phyloP scores from a whole-genome alignment of 92 coral and sea anemone species.

The Muricea muricata region DNA sequence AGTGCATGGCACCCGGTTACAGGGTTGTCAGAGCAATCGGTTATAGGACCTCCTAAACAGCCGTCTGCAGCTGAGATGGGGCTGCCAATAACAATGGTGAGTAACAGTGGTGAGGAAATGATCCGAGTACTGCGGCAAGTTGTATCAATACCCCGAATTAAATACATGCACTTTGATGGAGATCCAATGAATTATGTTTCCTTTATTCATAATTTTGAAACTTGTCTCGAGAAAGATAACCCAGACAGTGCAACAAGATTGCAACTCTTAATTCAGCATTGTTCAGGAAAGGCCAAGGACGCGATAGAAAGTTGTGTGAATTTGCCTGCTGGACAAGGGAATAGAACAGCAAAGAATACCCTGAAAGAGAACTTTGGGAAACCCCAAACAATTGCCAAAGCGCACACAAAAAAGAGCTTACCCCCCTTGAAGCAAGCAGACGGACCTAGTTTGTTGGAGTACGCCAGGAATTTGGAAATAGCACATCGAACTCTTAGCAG shows the following conservation, averaged over 20 bases:
- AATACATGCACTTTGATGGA: slow-evolving; percentile 68
- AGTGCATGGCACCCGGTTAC: not conserved
- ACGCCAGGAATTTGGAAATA: not conserved
- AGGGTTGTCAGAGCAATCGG: not conserved
- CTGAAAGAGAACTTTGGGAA: slow-evolving; percentile 56
- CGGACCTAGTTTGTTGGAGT: slow-evolving; percentile 18
- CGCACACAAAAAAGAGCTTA: slow-evolving; percentile 39
- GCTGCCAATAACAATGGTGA: not conserved
- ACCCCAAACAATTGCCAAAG: slow-evolving; percentile 66
- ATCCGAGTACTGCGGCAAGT: slow-evolving; percentile 48
- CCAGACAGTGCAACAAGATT: not conserved
- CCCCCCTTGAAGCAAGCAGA: slow-evolving; percentile 27
- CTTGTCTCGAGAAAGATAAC: not conserved
- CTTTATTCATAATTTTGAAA: not conserved
- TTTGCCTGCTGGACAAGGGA: slow-evolving; percentile 38
- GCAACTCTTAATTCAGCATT: not conserved
- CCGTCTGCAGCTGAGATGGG: not conserved
- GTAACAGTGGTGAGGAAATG: slow-evolving; percentile 3
- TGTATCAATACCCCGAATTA: slow-evolving; percentile 56
- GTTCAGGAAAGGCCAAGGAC: slow-evolving; percentile 33
- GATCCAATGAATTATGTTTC: slow-evolving; percentile 32
- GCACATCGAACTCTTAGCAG: slow-evolving; percentile 29
- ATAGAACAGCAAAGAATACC: slow-evolving; percentile 36
- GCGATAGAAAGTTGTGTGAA: slow-evolving; percentile 49
- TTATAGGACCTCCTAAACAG: not conserved